Conservation (phyloP, 2,113 vertebrate genomes). For the Takifugu bimaculatus region DNA sequence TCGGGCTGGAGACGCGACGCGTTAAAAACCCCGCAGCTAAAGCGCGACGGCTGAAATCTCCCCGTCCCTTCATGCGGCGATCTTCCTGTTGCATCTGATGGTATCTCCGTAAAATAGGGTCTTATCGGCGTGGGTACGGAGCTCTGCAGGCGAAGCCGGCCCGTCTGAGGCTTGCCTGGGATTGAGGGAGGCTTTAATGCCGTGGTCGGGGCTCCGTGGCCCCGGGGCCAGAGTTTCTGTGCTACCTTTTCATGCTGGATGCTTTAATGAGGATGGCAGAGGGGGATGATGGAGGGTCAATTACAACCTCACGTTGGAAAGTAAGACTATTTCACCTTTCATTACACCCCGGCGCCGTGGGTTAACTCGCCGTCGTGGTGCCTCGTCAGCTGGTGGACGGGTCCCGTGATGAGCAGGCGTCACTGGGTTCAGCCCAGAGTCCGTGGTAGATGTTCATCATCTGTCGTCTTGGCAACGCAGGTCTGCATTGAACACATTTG, state of each 20-base stretch:
- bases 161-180: conserved; percentile 52
- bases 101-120: conserved; percentile 59
- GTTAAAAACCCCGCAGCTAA: conserved; percentile 35
- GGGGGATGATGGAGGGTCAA: conserved; percentile 66
- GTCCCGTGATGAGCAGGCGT: conserved; percentile 36
- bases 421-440: conserved; percentile 10
- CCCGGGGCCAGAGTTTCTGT: conserved; percentile 47
- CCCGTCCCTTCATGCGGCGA: conserved; percentile 33
- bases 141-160: conserved; percentile 50
- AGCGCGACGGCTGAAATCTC: conserved; percentile 29
- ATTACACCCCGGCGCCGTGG: conserved; percentile 59
- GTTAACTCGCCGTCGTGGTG: conserved; percentile 41
- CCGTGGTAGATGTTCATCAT: not conserved
- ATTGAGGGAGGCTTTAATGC: conserved; percentile 43
- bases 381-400: conserved; percentile 57
- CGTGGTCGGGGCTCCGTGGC: conserved; percentile 29
- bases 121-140: conserved; percentile 57
- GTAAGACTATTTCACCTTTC: conserved; percentile 68
- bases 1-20: conserved; percentile 12
- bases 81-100: conserved; percentile 57
- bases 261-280: conserved; percentile 63
- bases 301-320: conserved; percentile 59
- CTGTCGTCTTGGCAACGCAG: not conserved
- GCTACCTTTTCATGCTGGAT: conserved; percentile 56
- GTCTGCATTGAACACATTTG: not conserved